phyloP scores from a whole-genome alignment of 1,140 invertebrate species.

The Pemphigus obesinymphae region DNA sequence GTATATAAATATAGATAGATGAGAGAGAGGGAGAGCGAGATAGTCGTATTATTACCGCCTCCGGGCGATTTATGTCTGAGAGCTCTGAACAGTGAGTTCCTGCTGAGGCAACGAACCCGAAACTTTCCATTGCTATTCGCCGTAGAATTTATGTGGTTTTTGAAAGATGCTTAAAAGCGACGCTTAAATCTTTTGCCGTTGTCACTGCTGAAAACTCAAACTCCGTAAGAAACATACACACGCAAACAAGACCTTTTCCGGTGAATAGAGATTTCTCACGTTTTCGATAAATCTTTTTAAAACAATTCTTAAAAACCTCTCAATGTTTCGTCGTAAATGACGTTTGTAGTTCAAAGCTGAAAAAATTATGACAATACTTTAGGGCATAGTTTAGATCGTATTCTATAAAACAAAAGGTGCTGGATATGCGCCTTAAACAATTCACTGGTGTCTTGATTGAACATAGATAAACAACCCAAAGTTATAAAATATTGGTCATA shows the following conservation, averaged over 20 bases:
- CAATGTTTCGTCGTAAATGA: background rate
- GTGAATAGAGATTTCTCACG: background rate
- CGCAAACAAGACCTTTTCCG: background rate
- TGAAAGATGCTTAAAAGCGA: slow-evolving; percentile 17
- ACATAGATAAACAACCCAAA: too few species aligned
- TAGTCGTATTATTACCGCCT: background rate
- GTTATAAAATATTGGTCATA: too few species aligned
- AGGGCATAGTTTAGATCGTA: too few species aligned
- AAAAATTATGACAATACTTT: too few species aligned
- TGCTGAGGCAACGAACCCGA: background rate
- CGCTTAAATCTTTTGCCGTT: slow-evolving; percentile 24
- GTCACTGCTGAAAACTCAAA: background rate
- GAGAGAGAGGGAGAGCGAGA: too few species aligned
- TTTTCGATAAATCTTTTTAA: slow-evolving; percentile 14
- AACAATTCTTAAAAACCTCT: background rate
- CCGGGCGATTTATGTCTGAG: slow-evolving; percentile 7
- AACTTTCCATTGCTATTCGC: slow-evolving; percentile 10
- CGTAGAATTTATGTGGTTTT: slow-evolving; percentile 22
- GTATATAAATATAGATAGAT: background rate
- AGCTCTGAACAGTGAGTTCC: background rate
- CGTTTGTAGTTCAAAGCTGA: too few species aligned
- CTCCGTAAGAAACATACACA: background rate
- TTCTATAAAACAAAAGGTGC: too few species aligned
- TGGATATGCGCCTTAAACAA: too few species aligned
- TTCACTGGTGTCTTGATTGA: too few species aligned